A percentile compares a stretch with the other conserved stretches of the same genome.
Conservation (phyloP, 2,797 vertebrate species). For the Danio tinwini region DNA sequence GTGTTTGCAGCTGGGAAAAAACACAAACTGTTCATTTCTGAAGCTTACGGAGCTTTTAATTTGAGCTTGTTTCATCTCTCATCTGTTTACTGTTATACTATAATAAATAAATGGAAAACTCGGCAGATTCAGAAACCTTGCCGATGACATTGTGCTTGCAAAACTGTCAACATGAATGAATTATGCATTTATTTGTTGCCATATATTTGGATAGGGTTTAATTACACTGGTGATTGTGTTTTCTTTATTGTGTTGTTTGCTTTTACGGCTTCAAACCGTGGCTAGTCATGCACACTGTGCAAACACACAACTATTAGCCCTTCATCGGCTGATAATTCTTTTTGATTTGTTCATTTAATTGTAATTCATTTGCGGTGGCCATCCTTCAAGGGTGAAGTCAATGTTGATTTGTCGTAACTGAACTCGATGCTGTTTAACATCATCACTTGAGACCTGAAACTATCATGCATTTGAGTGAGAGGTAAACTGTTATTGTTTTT, state of each 20-base stretch:
- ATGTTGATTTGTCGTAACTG: conserved; percentile 48
- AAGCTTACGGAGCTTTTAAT: not conserved
- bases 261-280: conserved; percentile 68
- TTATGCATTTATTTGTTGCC: conserved; percentile 64
- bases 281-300: conserved; percentile 64
- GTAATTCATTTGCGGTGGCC: conserved; percentile 64
- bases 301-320: conserved; percentile 71
- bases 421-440: conserved; percentile 30
- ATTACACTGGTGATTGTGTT: conserved; percentile 66
- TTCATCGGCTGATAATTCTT: conserved; percentile 63
- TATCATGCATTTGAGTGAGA: not conserved
- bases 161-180: conserved; percentile 55
- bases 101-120: not conserved
- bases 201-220: conserved; percentile 67
- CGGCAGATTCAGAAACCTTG: not conserved
- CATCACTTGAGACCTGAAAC: conserved; percentile 2
- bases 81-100: not conserved
- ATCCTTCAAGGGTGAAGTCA: conserved; percentile 58
- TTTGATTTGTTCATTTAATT: conserved; percentile 69
- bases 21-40: not conserved
- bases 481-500: not conserved
- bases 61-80: not conserved
- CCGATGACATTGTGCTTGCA: conserved; percentile 2
- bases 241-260: conserved; percentile 52
- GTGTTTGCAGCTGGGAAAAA: no score